Percentiles rank a stretch among this genome's conserved stretches.
Conservation (phyloP, 1,140 invertebrate genomes). For the Bombus consobrinus region DNA sequence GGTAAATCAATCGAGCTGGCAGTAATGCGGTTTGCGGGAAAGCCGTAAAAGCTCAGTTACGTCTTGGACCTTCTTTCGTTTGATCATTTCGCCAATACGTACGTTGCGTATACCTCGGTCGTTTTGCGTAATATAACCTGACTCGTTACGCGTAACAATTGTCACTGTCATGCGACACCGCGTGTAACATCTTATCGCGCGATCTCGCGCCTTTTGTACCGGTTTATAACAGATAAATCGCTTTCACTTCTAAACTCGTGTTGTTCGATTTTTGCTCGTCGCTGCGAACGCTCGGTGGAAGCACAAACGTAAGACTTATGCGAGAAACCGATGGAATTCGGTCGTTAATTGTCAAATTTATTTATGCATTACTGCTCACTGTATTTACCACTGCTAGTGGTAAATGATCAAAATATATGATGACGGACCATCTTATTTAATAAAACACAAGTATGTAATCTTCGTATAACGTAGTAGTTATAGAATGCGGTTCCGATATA, state of each 20-base stretch:
- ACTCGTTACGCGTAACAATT: constrained; percentile 20
- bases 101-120: neutral
- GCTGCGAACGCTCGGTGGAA: neutral
- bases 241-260: constrained; percentile 8
- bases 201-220: constrained; percentile 9
- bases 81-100: neutral
- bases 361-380: neutral
- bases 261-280: neutral
- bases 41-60: constrained; percentile 20
- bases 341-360: neutral
- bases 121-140: constrained; percentile 5
- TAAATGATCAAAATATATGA: neutral
- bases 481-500: neutral
- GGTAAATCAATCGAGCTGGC: constrained; percentile 39
- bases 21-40: constrained; percentile 2
- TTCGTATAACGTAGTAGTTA: neutral
- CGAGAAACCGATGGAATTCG: neutral
- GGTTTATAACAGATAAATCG: constrained; percentile 37
- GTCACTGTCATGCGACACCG: constrained; percentile 18
- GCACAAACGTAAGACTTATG: too few relatives aligned
- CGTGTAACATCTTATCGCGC: neutral
- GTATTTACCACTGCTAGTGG: too few relatives aligned
- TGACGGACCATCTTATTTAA: neutral
- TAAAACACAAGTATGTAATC: neutral
- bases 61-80: neutral